Evolutionary conservation across 1,140 invertebrate species (phyloP).

Genomic region (Neotoxoptera formosana): DNA sequence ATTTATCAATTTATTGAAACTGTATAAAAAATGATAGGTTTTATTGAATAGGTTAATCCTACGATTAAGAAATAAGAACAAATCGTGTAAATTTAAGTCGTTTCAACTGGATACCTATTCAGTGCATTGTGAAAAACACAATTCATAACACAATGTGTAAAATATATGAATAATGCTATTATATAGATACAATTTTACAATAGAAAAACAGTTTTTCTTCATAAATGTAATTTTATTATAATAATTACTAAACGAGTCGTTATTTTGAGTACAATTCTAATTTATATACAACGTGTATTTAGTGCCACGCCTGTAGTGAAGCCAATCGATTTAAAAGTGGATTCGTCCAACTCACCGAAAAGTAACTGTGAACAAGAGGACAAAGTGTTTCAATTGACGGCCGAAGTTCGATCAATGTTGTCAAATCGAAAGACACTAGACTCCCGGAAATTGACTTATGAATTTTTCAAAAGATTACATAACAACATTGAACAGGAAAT

Average conservation of each 20-base stretch:
- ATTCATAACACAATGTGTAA: too few relatives aligned
- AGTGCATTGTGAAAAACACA: too few relatives aligned
- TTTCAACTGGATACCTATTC: too few relatives aligned
- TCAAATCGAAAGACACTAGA: background rate
- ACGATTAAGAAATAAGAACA: too few relatives aligned
- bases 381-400: background rate
- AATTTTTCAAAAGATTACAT: constrained; percentile 37
- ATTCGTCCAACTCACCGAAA: background rate
- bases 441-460: background rate
- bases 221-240: too few relatives aligned
- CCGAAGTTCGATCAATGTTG: constrained; percentile 15
- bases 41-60: too few relatives aligned
- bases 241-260: background rate
- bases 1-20: background rate
- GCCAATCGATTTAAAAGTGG: constrained; percentile 13
- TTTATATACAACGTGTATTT: background rate
- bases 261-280: background rate
- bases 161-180: too few relatives aligned
- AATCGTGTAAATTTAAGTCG: too few relatives aligned
- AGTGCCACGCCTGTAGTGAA: background rate
- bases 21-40: too few relatives aligned
- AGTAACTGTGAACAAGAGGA: background rate
- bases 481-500: constrained; percentile 40
- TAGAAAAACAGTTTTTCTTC: too few relatives aligned
- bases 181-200: too few relatives aligned